phyloP scores from a whole-genome alignment of 2,113 vertebrate species.

The Mastomys natalensis region DNA sequence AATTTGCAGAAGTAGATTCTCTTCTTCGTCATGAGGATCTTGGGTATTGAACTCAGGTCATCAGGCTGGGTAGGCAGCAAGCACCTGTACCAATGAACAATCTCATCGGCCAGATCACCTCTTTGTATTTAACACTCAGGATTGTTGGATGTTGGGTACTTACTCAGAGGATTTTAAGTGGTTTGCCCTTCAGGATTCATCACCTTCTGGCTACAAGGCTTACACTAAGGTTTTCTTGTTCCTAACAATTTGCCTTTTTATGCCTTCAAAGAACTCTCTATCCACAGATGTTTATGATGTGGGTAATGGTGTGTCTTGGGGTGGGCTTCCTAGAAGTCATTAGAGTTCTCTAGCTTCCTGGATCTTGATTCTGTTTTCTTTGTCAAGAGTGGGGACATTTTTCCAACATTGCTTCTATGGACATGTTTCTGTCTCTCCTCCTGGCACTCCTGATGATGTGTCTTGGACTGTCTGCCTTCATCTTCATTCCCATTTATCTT shows the following conservation, averaged over 20 bases:
- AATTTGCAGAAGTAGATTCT: background rate
- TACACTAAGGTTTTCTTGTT: background rate
- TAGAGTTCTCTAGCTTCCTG: background rate
- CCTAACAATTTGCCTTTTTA: background rate
- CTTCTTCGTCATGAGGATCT: too few relatives aligned
- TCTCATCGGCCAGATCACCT: background rate
- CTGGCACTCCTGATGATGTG: background rate
- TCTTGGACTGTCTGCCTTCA: background rate
- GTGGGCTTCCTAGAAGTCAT: background rate
- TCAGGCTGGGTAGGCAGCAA: background rate
- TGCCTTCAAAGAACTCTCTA: background rate
- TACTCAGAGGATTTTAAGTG: background rate
- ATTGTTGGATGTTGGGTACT: background rate
- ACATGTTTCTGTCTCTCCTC: background rate
- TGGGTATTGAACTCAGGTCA: background rate
- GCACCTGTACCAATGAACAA: background rate
- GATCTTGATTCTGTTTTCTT: background rate
- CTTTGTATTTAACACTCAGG: background rate
- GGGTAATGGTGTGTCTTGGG: background rate
- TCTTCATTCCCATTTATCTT: background rate
- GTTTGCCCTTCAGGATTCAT: background rate
- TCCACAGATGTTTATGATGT: background rate
- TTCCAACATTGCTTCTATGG: background rate
- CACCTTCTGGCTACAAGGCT: background rate
- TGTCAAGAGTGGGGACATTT: background rate